Base-by-base conservation (phyloP, 37 sponge, comb jelly and placozoan genomes). In the Hormiphora californensis region DNA sequence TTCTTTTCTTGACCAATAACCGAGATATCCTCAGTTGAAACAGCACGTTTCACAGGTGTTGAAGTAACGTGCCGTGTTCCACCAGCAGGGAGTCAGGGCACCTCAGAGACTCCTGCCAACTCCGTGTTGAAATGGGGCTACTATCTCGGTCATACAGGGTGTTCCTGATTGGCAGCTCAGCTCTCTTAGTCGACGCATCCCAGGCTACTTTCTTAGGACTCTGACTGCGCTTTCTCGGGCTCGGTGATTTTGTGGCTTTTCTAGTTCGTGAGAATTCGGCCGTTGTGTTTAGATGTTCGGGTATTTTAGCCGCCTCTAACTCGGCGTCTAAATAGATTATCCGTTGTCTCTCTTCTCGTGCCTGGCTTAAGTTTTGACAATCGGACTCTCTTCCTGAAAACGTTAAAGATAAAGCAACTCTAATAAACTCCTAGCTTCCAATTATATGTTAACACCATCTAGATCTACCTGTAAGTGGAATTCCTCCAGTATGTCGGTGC, bases 161-260 rank as follows among this genome's bases (percentile, higher is more conserved):
- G 12, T 8, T 41, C 43, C 81, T 39, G 39, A 73, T 23, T 25
- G 41, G 44, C 23, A 73, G n/a, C 22, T 41, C 81, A 73, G 81
- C 81, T 25, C 35, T 46, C 25, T 73, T 73, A 17, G 81, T 73
- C 3, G 81, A 73, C 1, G 39, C 7, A 19, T 73, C 81, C 81
- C 81, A 73, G 5, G 81, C 81, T 41, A 73, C 81, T 40, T 33
- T 73, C 44, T 73, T 73, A 3, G 81, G 81, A 41, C 81, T 73
- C 17, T 7, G 17, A n/a, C 46, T 43, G 8, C 81, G 8, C 25
- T 46, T 73, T 21, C 81, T 39, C 3, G 35, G 1, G 12, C 7
- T 36, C 2, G 36, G 35, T 4, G 59, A 30, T 4, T 30, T 57
- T 19, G 19, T 57, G 21, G 28, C 25, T 30, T 57, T 57, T 19